phyloP scores from a whole-genome alignment of 1,140 invertebrate genomes.

The Drosophila parabipectinata region DNA sequence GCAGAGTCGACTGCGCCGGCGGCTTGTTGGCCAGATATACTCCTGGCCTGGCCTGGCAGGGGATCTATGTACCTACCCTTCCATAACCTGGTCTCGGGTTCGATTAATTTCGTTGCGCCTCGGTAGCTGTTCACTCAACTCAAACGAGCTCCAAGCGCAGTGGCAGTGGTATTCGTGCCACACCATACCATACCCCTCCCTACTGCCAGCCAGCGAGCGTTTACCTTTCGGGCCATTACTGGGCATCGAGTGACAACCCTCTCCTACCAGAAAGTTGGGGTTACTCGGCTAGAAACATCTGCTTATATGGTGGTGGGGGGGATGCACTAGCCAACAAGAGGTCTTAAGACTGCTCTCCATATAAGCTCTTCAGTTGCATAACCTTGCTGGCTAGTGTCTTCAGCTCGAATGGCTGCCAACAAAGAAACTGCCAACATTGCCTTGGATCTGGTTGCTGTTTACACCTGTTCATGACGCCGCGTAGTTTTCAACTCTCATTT shows the following conservation, averaged over 20 bases:
- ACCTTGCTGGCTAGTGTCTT: not conserved
- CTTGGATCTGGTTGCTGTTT: conserved; percentile 52
- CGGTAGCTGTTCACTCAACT: conserved; percentile 80
- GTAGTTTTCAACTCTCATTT: conserved; percentile 15
- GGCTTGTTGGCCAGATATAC: conserved; percentile 57
- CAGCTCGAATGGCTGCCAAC: conserved; percentile 4
- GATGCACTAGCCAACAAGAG: not conserved
- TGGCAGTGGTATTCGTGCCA: too few species aligned
- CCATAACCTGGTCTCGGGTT: conserved; percentile 56
- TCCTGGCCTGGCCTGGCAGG: too few species aligned
- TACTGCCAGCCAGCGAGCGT: conserved; percentile 10
- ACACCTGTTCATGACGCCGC: conserved; percentile 55
- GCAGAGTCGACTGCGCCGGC: conserved; percentile 45
- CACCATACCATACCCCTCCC: not conserved
- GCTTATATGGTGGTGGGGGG: not conserved
- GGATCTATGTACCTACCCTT: conserved; percentile 27
- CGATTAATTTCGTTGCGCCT: conserved; percentile 81
- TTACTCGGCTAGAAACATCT: conserved; percentile 1
- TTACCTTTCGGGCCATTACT: conserved; percentile 11
- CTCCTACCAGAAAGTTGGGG: not conserved
- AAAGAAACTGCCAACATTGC: conserved; percentile 20
- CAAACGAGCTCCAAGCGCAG: conserved; percentile 19
- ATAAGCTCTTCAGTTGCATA: too few species aligned
- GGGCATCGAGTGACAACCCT: conserved; percentile 32
- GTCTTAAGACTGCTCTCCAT: too few species aligned